These are phyloP conservation scores for Canis aureus DNA, from an alignment of 2,113 vertebrate species.

Conservation along the genomic window DNA sequence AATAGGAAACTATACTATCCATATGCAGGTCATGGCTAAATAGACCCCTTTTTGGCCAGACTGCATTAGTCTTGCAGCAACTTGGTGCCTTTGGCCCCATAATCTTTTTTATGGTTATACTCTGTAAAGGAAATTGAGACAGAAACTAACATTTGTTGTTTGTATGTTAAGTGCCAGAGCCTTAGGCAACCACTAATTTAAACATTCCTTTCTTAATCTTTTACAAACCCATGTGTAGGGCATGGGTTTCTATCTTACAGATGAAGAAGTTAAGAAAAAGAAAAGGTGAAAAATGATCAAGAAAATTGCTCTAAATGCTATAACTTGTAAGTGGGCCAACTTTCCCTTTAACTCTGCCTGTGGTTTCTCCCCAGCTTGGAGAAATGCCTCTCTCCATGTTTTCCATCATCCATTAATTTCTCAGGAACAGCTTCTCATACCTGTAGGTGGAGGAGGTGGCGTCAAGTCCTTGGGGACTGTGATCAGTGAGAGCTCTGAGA, in stretches of 20 bases:
- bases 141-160: not conserved
- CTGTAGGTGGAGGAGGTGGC: not conserved
- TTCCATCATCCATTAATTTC: not conserved
- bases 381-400: not conserved
- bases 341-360: not conserved
- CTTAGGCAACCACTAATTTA: not conserved
- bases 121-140: not conserved
- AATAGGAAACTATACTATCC: not conserved
- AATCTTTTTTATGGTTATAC: not conserved
- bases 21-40: not conserved
- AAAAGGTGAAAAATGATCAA: not conserved
- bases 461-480: not conserved
- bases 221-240: not conserved
- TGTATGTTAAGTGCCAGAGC: not conserved
- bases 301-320: not conserved
- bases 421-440: not conserved
- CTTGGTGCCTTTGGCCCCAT: not conserved
- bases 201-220: not conserved
- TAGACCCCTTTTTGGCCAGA: not conserved
- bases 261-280: not conserved
- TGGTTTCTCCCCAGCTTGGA: not conserved
- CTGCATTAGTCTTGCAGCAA: too few species aligned
- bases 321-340: not conserved
- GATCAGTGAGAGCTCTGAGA: not conserved
- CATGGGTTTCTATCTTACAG: not conserved